Base-by-base conservation (phyloP, 2,888 invertebrate genomes). In the Candidula unifasciata region DNA sequence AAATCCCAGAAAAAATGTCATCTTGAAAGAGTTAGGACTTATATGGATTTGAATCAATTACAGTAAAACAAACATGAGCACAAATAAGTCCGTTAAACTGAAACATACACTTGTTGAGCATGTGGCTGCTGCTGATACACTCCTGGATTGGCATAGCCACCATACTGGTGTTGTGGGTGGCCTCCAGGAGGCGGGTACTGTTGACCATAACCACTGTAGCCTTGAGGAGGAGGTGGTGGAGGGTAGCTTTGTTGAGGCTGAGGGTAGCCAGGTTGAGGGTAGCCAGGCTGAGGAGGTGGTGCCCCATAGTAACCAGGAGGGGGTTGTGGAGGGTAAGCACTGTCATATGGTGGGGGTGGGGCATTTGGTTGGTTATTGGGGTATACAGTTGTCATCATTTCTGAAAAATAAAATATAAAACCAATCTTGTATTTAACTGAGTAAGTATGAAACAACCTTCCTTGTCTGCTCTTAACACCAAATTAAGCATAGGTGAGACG, bases 301-400 rank as follows among this genome's bases (percentile, higher is more conserved):
- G 68, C 35, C 13, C 78, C 64, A 64, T 64, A 60, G 64, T 35
- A 74, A 0, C 74, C 74, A 27, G 74, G 52, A 24, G 74, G 60
- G 21, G 37, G 78, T 3, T 44, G 60, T 30, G 78, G 78, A 21
- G 80, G 80, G 37, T 80, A 80, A 24, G 80, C 80, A 80, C 68
- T 68, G 52, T 80, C 80, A 80, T 80, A 80, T n/a, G 80, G 80
- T 44, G 80, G 78, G n/a, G 78, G 81, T 27, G 80, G 80, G 33
- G 81, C 81, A 81, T 6, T 54, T 27, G 81, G 57, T 24, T 52
- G 30, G 30, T 30, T 5, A 18, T 30, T 35, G 0, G 57, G 81
- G 37, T 81, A 27, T 1, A 60, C 37, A 37, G 27, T 74, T 44
- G 73, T 44, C 73, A 74, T 74, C n/a, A 16, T 74, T 60, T 24